Conservation (phyloP, 2,888 invertebrate genomes). For the Aleiodes leptofemur region DNA sequence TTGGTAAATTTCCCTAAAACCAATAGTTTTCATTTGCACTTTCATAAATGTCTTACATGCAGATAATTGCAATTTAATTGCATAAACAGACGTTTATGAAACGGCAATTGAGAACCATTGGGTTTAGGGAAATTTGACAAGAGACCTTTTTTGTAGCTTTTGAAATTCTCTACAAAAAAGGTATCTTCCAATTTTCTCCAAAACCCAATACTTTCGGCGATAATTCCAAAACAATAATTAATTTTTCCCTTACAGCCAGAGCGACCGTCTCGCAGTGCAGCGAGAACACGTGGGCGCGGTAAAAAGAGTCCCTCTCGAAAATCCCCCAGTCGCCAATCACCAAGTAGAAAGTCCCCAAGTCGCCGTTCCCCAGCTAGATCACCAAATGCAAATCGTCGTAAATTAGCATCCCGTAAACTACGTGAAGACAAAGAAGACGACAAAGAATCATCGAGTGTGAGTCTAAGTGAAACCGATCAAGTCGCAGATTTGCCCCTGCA, state of each 20-base stretch:
- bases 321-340: conserved; percentile 62
- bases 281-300: conserved; percentile 56
- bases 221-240: conserved; percentile 1
- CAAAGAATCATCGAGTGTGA: conserved; percentile 52
- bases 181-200: too few species aligned
- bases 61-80: too few species aligned
- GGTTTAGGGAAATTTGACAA: too few species aligned
- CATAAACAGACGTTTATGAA: too few species aligned
- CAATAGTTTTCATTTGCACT: too few species aligned
- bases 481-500: conserved; percentile 61
- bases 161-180: too few species aligned
- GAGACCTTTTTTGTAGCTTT: too few species aligned
- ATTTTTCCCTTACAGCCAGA: conserved; percentile 53
- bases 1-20: too few species aligned
- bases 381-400: conserved; percentile 48
- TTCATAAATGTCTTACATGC: too few species aligned
- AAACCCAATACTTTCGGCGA: too few species aligned
- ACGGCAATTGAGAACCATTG: too few species aligned
- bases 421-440: conserved; percentile 53
- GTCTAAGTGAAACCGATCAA: conserved; percentile 49
- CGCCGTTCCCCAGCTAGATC: conserved; percentile 61
- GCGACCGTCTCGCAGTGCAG: conserved; percentile 65
- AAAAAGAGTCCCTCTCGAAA: conserved; percentile 63
- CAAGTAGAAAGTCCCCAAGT: conserved; percentile 59
- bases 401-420: conserved; percentile 48